Percentiles rank a stretch among this genome's conserved stretches.
These are phyloP conservation scores for Promerops cafer DNA, from an alignment of 2,113 vertebrate species.

Conservation along the genomic window DNA sequence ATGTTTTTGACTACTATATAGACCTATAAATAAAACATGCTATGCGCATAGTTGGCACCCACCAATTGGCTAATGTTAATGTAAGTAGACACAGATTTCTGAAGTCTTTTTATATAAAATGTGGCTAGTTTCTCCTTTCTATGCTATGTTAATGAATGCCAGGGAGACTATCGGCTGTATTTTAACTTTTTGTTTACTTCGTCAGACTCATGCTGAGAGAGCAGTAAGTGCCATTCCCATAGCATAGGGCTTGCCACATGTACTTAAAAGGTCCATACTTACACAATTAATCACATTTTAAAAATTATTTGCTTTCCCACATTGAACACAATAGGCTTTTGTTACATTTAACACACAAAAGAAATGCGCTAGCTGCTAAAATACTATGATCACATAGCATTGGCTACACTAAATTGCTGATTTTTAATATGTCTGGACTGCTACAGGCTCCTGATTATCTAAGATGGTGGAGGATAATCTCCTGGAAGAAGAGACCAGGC, in stretches of 20 bases:
- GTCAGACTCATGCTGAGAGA: constrained; percentile 50
- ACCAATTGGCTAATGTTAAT: constrained; percentile 57
- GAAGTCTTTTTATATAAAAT: constrained; percentile 68
- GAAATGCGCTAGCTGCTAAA: constrained; percentile 45
- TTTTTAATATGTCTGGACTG: constrained; percentile 64
- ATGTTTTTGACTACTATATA: constrained; percentile 62
- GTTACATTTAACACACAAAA: constrained; percentile 63
- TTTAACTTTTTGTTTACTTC: constrained; percentile 72
- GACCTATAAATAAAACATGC: constrained; percentile 68
- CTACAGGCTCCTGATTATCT: constrained; percentile 16
- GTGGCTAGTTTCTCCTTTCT: constrained; percentile 66
- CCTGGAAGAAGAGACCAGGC: background rate
- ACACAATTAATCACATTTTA: constrained; percentile 61
- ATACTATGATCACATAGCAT: background rate
- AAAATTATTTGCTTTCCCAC: constrained; percentile 67
- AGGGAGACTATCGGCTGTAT: constrained; percentile 49
- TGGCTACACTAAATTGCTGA: constrained; percentile 24
- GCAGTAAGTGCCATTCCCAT: constrained; percentile 56
- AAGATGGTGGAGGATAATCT: background rate
- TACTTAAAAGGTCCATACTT: constrained; percentile 55
- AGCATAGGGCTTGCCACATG: constrained; percentile 35
- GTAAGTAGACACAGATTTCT: constrained; percentile 70
- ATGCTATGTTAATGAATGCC: constrained; percentile 69
- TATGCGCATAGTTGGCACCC: constrained; percentile 54
- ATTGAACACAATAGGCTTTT: constrained; percentile 66